Evolutionary conservation across 2,888 invertebrate genomes (phyloP), one percentile per base, ranked within the genome.

Genomic region (Reticulitermes lucifugus): DNA sequence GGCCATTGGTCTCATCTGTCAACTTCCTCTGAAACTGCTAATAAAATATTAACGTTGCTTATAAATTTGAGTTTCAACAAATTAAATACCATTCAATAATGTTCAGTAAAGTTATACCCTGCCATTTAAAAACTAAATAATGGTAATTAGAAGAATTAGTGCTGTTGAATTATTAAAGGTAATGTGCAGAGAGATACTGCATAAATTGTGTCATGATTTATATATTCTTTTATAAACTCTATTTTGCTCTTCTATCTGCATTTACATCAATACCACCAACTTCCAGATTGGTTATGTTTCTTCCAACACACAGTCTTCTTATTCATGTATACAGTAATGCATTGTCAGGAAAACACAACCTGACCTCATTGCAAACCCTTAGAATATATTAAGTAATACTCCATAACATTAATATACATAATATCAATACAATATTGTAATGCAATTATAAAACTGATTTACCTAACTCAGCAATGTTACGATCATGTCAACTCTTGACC

Each of bases 231-330:
- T 77, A 77, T 77, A 77, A 77, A 77, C 41, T 77, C 75, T 77
- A 43, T 51, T 80, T 60, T 41, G 25, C 73, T 51, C 73, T 51
- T 43, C 22, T 71, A 83, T 43, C 71, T 73, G 71, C 71, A 73
- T 75, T 80, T 79, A 84, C 84, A 71, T 80, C 84, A 84, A 79
- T 81, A 84, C 73, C 84, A 79, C 73, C 84, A 79, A 65, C 77
- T 43, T 35, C 59, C 41, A 75, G 71, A 46, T 59, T 59, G 75
- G 51, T 73, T 83, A 35, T 35, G 59, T 81, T 60, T n/a, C 81
- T 59, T 59, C 29, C 59, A 7, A 29, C 7, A 81, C 35, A 59
- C 22, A 81, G 12, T 55, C 25, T 25, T 79, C 22, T 75, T 35
- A 1, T 41, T 41, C 35, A 46, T 46, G 35, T 46, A 75, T 35